A percentile compares a stretch with the other conserved stretches of the same genome.
phyloP scores from a whole-genome alignment of 37 sponge, comb jelly and placozoan genomes.

The Hormiphora californensis region DNA sequence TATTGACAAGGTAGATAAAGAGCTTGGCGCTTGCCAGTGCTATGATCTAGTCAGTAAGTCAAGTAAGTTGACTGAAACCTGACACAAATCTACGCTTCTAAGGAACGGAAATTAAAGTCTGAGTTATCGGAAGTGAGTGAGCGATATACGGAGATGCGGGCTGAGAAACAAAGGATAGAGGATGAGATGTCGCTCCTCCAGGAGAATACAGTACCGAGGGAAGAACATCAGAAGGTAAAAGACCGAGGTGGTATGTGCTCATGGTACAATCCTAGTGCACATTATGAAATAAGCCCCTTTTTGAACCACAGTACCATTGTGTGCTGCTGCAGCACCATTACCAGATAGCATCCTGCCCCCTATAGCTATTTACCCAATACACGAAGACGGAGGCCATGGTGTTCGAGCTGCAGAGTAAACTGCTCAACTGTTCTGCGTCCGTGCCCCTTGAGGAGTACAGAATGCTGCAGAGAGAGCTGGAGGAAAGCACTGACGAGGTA shows the following conservation, averaged over 20 bases:
- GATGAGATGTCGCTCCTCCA: background rate
- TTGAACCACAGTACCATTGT: no score
- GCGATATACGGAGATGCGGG: background rate
- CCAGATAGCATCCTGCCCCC: no score
- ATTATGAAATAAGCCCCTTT: no score
- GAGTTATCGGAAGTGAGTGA: slow-evolving; percentile 10
- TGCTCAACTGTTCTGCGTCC: slow-evolving; percentile 28
- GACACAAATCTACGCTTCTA: background rate
- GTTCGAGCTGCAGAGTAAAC: slow-evolving; percentile 39
- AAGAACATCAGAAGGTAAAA: slow-evolving; percentile 12
- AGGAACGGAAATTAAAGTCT: slow-evolving; percentile 10
- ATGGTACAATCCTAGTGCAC: no score
- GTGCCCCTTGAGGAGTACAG: slow-evolving; percentile 40
- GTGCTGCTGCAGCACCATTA: no score
- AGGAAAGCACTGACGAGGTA: slow-evolving; percentile 52
- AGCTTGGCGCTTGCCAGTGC: background rate
- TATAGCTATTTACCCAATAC: slow-evolving; percentile 5
- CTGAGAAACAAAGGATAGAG: background rate
- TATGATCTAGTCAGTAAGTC: background rate
- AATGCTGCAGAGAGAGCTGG: slow-evolving; percentile 45
- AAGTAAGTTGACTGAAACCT: background rate
- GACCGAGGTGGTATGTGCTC: background rate
- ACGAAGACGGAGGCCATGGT: slow-evolving; percentile 46
- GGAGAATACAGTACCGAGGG: background rate
- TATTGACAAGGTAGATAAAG: background rate